Base-by-base conservation (phyloP, 1,140 invertebrate species). In the Panonychus citri region DNA sequence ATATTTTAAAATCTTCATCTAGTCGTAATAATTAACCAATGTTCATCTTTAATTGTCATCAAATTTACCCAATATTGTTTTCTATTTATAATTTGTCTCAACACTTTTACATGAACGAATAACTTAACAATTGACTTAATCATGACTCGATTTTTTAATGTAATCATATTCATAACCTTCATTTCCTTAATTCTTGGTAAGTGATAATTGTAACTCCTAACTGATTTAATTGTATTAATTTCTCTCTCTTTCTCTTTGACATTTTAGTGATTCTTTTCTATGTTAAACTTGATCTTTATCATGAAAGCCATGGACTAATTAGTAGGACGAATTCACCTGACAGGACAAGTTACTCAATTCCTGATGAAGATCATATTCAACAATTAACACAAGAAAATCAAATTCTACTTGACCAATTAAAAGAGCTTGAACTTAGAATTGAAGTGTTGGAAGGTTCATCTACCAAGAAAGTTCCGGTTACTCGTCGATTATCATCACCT, bases 401-500 rank as follows among this genome's bases (percentile, higher is more conserved):
- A 19, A n/a, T 21, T 19, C n/a, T 46, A 19, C 15, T 46, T 10
- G 43, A 46, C 21, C 43, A 24, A 10, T 21, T 51, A 27, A 51
- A 27, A n/a, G 17, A 53, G 1, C 17, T 53, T n/a, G 52, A 53
- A 53, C 15, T 21, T 19, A 34, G 52, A 4, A 34, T 53, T n/a
- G n/a, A 39, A 21, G 37, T 10, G 8, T 37, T 53, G 21, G 52
- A 53, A 37, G 17, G 24, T 37, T 24, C 15, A 21, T 8, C 27
- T 24, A 8, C 39, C 17, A 43, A 46, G 26, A 55, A 55, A 2
- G 91, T 82, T 72, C 85, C 84, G 15, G 78, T 83, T 64, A 85
- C 93, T 0, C 83, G 82, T 66, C 89, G 85, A 68, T 69, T 89
- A 13, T 87, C 85, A 63, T 90, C 90, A 67, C 82, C 85, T 66